A percentile compares a stretch with the other conserved stretches of the same genome.
Conservation (phyloP, 2,888 invertebrate species). For the Aphrophora alni region DNA sequence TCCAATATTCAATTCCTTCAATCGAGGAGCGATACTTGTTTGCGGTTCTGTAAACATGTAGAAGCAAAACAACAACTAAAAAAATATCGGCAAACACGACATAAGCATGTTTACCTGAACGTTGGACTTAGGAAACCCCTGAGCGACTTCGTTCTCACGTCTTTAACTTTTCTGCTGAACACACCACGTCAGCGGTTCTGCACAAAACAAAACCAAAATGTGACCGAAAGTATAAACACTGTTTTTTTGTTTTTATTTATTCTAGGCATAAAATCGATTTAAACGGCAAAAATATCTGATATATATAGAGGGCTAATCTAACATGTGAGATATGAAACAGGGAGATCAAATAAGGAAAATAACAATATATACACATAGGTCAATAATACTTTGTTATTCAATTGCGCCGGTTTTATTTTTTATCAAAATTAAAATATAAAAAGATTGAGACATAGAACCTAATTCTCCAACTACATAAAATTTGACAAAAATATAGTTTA, state of each 20-base stretch:
- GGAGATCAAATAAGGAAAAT: neutral
- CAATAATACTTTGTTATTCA: too few species aligned
- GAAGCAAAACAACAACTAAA: neutral
- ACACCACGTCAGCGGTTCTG: slow-evolving; percentile 16
- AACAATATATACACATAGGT: neutral
- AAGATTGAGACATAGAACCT: too few species aligned
- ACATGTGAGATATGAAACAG: neutral
- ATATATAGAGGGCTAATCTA: neutral
- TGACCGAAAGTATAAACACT: neutral
- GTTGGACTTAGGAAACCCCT: neutral
- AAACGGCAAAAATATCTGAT: neutral
- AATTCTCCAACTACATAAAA: too few species aligned
- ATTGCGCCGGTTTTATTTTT: too few species aligned
- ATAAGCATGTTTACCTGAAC: neutral
- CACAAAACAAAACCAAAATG: slow-evolving; percentile 8
- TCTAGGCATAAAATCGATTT: neutral
- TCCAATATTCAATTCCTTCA: slow-evolving; percentile 31
- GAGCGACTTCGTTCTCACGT: neutral
- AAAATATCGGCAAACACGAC: neutral
- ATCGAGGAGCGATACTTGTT: slow-evolving; percentile 19
- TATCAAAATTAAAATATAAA: too few species aligned
- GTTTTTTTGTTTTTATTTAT: too few species aligned
- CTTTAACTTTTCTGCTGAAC: neutral
- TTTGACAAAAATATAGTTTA: too few species aligned
- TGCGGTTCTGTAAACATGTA: slow-evolving; percentile 18